Percentiles rank a stretch among this genome's conserved stretches.
Evolutionary conservation across 2,888 invertebrate genomes (phyloP).

Genomic region (Nebria salina): DNA sequence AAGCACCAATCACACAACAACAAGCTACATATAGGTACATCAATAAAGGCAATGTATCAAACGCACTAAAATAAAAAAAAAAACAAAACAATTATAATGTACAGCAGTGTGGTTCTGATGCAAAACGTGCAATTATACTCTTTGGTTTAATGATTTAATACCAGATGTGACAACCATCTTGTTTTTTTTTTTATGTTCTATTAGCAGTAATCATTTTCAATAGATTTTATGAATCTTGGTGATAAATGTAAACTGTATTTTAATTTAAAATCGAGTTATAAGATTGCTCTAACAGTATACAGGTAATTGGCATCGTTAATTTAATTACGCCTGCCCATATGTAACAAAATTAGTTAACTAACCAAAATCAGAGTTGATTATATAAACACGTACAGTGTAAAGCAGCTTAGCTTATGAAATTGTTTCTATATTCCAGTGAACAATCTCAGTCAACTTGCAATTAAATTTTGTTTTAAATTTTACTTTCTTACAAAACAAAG

Average conservation of each 20-base stretch:
- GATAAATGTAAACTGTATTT: not conserved
- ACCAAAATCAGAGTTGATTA: not conserved
- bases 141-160: not conserved
- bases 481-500: too few species aligned
- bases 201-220: too few species aligned
- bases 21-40: conserved; percentile 28
- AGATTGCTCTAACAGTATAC: not conserved
- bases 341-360: not conserved
- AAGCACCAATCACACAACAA: conserved; percentile 31
- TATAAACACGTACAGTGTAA: not conserved
- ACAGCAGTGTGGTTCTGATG: not conserved
- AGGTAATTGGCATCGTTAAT: not conserved
- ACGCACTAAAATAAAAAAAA: not conserved
- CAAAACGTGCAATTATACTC: not conserved
- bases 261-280: not conserved
- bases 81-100: not conserved
- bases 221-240: not conserved
- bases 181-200: too few species aligned
- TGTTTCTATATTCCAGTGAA: not conserved
- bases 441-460: not conserved
- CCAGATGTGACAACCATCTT: too few species aligned
- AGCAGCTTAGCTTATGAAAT: conserved; percentile 1
- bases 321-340: not conserved
- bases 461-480: not conserved
- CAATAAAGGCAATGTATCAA: not conserved